phyloP scores from a whole-genome alignment of 2,888 invertebrate genomes.

The Adineta ricciae region DNA sequence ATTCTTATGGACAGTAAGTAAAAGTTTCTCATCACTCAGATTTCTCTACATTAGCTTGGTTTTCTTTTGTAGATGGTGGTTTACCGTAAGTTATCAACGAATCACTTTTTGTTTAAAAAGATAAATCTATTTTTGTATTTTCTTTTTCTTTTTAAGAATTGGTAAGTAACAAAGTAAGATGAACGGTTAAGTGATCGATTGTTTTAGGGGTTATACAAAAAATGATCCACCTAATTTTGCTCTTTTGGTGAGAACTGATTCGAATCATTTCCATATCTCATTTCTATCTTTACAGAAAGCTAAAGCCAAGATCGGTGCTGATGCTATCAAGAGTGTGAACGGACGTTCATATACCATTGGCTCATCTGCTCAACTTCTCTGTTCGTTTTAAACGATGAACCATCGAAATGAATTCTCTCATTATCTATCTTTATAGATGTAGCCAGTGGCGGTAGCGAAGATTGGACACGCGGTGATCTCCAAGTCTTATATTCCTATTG shows the following conservation, averaged over 20 bases:
- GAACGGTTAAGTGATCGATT: neutral
- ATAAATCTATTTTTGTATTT: neutral
- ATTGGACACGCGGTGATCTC: neutral
- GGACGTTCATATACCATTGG: neutral
- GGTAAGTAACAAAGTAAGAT: neutral
- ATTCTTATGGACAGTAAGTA: conserved; percentile 16
- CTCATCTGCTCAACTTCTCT: neutral
- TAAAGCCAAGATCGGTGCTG: conserved; percentile 28
- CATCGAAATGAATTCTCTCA: neutral
- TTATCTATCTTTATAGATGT: neutral
- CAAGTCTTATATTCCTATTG: neutral
- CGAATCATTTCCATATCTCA: neutral
- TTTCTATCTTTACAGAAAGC: neutral
- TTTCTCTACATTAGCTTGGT: neutral
- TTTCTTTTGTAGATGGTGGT: neutral
- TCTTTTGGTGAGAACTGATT: neutral
- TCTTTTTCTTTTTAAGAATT: neutral
- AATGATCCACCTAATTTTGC: conserved; percentile 15
- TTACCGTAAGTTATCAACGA: neutral
- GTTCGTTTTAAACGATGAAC: neutral
- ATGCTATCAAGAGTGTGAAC: conserved; percentile 19
- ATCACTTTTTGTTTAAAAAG: neutral
- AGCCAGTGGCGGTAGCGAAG: neutral
- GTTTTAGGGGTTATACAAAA: conserved; percentile 28
- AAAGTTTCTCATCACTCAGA: neutral